A percentile compares a stretch with the other conserved stretches of the same genome.
These are phyloP conservation scores for Paraplagusia blochii DNA, from an alignment of 2,113 vertebrate species.

Conservation along the genomic window DNA sequence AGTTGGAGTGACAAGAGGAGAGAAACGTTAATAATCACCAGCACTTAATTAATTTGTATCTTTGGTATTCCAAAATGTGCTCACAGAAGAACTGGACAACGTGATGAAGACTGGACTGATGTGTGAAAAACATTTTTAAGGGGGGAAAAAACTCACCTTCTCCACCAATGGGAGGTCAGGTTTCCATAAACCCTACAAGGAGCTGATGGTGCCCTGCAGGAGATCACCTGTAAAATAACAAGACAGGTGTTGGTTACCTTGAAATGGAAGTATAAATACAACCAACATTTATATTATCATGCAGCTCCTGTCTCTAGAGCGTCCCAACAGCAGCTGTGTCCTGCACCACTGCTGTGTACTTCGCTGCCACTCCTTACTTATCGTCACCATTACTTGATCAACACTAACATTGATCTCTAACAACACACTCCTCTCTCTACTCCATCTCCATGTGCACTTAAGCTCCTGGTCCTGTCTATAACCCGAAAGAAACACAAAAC, in stretches of 20 bases:
- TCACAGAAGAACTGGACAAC: not conserved
- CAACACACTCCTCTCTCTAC: no score
- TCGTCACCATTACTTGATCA: no score
- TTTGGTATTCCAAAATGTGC: slow-evolving; percentile 20
- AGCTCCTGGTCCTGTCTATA: no score
- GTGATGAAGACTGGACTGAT: not conserved
- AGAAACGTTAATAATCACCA: slow-evolving; percentile 54
- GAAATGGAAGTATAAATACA: no score
- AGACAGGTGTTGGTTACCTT: not conserved
- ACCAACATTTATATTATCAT: no score
- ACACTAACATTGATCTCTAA: no score
- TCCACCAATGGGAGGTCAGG: slow-evolving; percentile 63
- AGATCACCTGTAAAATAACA: slow-evolving; percentile 53
- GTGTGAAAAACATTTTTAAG: not conserved
- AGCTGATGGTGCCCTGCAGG: slow-evolving; percentile 53
- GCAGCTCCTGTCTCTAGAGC: no score
- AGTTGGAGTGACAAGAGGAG: not conserved
- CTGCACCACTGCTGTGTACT: no score
- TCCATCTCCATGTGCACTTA: no score
- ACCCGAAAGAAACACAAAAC: no score
- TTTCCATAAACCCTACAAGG: slow-evolving; percentile 65
- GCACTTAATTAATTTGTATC: slow-evolving; percentile 32
- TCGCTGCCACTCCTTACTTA: no score
- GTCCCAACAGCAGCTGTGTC: no score
- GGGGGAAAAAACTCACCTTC: slow-evolving; percentile 49